Evolutionary conservation across 2,113 vertebrate species (phyloP), one percentile per base, ranked within the genome.

Genomic region (Promerops cafer): DNA sequence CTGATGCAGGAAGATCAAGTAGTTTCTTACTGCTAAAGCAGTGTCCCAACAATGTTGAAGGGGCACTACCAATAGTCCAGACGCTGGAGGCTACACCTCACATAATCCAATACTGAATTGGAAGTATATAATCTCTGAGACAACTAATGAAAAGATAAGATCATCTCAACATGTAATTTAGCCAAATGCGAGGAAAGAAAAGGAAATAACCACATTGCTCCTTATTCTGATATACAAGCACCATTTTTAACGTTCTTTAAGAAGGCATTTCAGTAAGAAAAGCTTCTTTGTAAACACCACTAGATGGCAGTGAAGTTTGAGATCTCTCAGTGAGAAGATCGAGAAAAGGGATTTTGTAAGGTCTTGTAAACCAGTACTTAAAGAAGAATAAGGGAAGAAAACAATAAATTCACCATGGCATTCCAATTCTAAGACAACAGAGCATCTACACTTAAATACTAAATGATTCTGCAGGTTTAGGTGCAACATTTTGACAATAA

Each of bases 281-380:
- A 54, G 6, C 2, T 68, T 54, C 74, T 66, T 14, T 12, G 26
- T 28, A 66, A 28, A n/a, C 15, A 83, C 86, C 92, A 72, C 91
- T 87, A 95, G 75, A 82, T 94, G 97, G 86, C 91, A 82, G 66
- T 83, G 39, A 79, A 85, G 31, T 11, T 4, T 79, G 37, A 87
- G 13, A 49, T 57, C 20, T 11, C 42, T 7, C 20, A 84, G 16
- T 0, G 10, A 80, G 20, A 9, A 47, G 16, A 4, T 6, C 1
- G 1, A 16, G 11, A 30, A 74, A 49, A 69, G 10, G 6, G 1
- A 18, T 42, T 76, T 57, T 20, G 7, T 59, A 76, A 2, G 6
- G 27, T 39, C 20, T 27, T 26, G n/a, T 6, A 35, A 94, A 80
- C 4, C 22, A n/a, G 16, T 56, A 28, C 22, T 47, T 26, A 7